A percentile compares a stretch with the other conserved stretches of the same genome.
Evolutionary conservation across 2,888 invertebrate species (phyloP).

Genomic region (Drosophila gaucha): DNA sequence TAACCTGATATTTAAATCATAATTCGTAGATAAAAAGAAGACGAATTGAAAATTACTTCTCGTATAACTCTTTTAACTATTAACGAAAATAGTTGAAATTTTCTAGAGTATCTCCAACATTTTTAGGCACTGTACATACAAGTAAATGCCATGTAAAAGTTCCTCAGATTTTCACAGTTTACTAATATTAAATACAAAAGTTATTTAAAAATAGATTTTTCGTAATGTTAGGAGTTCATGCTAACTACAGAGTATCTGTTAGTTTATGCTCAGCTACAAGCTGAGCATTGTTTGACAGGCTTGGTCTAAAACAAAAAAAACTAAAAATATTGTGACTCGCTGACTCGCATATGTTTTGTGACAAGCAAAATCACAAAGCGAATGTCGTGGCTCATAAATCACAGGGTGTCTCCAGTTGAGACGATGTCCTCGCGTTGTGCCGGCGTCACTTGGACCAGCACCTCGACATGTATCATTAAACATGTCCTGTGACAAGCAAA

Average conservation of each 20-base stretch:
- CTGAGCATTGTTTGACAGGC: not conserved
- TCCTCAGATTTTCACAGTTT: no score
- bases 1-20: no score
- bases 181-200: no score
- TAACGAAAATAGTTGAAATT: no score
- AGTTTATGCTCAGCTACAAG: not conserved
- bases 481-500: constrained; percentile 22
- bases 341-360: constrained; percentile 21
- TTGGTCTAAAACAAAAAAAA: no score
- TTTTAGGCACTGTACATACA: no score
- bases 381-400: constrained; percentile 39
- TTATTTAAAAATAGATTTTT: no score
- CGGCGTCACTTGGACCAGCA: constrained; percentile 29
- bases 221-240: not conserved
- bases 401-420: not conserved
- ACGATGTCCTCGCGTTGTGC: constrained; percentile 9
- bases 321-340: constrained; percentile 5
- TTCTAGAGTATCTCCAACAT: no score
- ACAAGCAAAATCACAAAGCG: constrained; percentile 41
- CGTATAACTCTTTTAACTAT: no score
- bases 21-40: no score
- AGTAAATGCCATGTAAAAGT: no score
- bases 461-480: constrained; percentile 49
- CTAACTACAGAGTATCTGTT: not conserved
- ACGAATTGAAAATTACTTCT: no score